A percentile compares a stretch with the other conserved stretches of the same genome.
Conservation (phyloP, 2,113 vertebrate genomes). For the Leptosomus discolor region DNA sequence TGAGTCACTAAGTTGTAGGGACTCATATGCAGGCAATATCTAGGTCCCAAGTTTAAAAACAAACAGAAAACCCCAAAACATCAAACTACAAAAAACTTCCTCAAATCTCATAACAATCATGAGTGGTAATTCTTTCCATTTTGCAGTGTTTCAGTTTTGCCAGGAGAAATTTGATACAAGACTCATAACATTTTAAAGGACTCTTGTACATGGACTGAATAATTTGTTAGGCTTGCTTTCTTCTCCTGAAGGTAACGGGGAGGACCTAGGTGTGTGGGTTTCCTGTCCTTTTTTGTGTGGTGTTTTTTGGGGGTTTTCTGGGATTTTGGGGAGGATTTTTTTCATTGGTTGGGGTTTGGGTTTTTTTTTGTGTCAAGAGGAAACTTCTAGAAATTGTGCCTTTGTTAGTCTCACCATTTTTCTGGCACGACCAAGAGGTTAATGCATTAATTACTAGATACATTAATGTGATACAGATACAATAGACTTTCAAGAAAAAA, state of each 20-base stretch:
- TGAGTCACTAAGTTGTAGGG: not conserved
- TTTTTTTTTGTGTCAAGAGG: not conserved
- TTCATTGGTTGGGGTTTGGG: no score
- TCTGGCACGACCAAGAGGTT: not conserved
- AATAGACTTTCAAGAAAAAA: not conserved
- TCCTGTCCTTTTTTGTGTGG: not conserved
- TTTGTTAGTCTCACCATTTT: not conserved
- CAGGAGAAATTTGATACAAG: not conserved
- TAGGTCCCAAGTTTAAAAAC: not conserved
- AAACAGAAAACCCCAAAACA: not conserved
- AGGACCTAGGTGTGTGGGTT: not conserved
- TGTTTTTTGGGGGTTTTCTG: not conserved
- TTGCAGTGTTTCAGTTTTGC: not conserved
- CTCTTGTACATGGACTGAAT: not conserved
- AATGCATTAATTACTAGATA: not conserved
- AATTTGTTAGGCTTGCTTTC: not conserved
- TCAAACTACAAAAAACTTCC: accelerated
- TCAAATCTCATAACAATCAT: not conserved
- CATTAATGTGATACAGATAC: not conserved
- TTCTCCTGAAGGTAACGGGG: not conserved
- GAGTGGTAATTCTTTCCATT: not conserved
- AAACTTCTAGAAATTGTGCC: not conserved
- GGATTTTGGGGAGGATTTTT: no score
- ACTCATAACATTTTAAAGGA: not conserved
- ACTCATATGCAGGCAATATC: not conserved